phyloP scores from a whole-genome alignment of 2,797 vertebrate species.

The Caiman crocodilus region DNA sequence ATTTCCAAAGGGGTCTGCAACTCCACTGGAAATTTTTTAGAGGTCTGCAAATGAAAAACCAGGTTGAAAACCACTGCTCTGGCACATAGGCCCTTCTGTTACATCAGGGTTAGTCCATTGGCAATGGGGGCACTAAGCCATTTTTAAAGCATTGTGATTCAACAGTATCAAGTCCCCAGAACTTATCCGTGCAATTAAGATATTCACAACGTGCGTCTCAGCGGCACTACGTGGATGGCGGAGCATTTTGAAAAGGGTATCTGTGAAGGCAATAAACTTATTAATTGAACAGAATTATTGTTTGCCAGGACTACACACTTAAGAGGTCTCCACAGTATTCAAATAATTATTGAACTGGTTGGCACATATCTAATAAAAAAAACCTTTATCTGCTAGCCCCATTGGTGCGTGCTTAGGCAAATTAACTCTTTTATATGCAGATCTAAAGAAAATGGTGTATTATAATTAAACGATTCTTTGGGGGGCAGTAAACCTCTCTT shows the following conservation, averaged over 20 bases:
- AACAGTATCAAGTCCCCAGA: neutral
- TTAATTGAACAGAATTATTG: slow-evolving; percentile 73
- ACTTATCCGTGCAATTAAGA: slow-evolving; percentile 27
- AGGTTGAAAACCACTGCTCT: too few relatives aligned
- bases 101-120: slow-evolving; percentile 2
- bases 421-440: slow-evolving; percentile 78
- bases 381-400: slow-evolving; percentile 72
- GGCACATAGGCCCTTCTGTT: neutral
- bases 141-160: neutral
- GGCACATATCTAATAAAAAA: slow-evolving; percentile 76
- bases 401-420: slow-evolving; percentile 70
- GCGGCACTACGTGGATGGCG: slow-evolving; percentile 53
- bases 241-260: slow-evolving; percentile 61
- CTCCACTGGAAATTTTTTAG: too few relatives aligned
- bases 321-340: slow-evolving; percentile 67
- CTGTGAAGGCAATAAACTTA: slow-evolving; percentile 69
- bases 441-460: slow-evolving; percentile 76
- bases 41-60: too few relatives aligned
- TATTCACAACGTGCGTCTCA: slow-evolving; percentile 51
- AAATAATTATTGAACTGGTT: slow-evolving; percentile 68
- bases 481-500: slow-evolving; percentile 74
- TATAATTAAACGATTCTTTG: slow-evolving; percentile 76
- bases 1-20: too few relatives aligned
- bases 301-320: slow-evolving; percentile 46
- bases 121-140: neutral